These are phyloP conservation scores for Thalassophryne amazonica DNA, from an alignment of 2,797 vertebrate genomes.

Conservation along the genomic window DNA sequence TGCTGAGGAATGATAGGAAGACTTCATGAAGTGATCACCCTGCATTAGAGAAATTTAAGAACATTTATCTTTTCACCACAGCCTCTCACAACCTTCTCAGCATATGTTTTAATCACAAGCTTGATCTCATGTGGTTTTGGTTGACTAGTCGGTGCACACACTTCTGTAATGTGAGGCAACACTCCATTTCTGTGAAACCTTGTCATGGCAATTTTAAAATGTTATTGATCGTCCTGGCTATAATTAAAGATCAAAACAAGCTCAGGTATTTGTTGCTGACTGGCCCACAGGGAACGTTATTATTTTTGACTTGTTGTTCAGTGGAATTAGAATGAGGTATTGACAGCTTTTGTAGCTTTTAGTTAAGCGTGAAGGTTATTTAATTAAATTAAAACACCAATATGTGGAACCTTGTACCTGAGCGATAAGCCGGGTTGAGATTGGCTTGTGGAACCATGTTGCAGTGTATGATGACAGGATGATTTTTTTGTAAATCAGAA, in stretches of 20 bases:
- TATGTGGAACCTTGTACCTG: too few relatives aligned
- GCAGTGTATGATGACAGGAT: too few relatives aligned
- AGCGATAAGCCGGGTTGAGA: too few relatives aligned
- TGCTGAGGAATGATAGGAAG: constrained; percentile 15
- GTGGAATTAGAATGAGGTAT: constrained; percentile 17
- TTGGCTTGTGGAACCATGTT: too few relatives aligned
- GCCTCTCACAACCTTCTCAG: not conserved
- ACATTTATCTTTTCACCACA: not conserved
- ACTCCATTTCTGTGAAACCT: not conserved
- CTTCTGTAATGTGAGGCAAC: not conserved
- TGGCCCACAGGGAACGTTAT: constrained; percentile 22
- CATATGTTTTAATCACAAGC: not conserved
- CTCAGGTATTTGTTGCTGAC: constrained; percentile 26
- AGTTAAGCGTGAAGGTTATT: constrained; percentile 49
- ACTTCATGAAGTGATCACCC: constrained; percentile 16
- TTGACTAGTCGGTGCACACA: not conserved
- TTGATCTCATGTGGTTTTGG: not conserved
- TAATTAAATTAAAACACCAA: constrained; percentile 31
- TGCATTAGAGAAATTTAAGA: not conserved
- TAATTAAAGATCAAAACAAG: constrained; percentile 42
- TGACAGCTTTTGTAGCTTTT: constrained; percentile 12
- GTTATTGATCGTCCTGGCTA: constrained; percentile 26
- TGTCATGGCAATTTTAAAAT: constrained; percentile 8
- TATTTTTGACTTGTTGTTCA: constrained; percentile 24
- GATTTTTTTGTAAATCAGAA: too few relatives aligned